Evolutionary conservation across 2,888 invertebrate genomes (phyloP).

Genomic region (Blera fallax): DNA sequence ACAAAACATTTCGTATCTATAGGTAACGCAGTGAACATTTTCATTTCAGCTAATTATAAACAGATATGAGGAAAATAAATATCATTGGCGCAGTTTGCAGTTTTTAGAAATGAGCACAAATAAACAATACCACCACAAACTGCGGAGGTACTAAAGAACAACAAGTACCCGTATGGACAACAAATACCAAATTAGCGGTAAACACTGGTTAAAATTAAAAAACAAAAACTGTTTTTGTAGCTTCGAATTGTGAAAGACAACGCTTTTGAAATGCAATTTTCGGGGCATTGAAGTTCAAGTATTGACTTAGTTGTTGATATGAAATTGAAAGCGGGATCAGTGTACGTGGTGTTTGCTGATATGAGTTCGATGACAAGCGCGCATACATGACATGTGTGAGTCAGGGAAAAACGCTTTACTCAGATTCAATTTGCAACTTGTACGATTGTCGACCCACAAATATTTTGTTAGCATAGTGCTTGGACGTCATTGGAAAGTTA

Average conservation of each 20-base stretch:
- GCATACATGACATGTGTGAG: background rate
- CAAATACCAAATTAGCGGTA: background rate
- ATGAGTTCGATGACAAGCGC: background rate
- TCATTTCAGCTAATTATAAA: conserved; percentile 21
- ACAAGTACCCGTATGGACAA: background rate
- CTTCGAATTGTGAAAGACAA: background rate
- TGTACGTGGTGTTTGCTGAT: conserved; percentile 1
- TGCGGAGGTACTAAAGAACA: background rate
- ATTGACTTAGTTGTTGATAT: background rate
- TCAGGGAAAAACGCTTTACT: background rate
- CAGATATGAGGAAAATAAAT: background rate
- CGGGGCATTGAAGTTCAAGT: conserved; percentile 9
- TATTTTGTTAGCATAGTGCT: background rate
- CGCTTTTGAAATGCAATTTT: conserved; percentile 5
- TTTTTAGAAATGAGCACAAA: background rate
- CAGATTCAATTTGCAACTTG: background rate
- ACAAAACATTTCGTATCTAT: background rate
- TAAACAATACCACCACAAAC: background rate
- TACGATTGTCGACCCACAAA: background rate
- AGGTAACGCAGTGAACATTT: background rate
- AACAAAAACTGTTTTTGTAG: background rate
- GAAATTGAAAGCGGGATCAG: background rate
- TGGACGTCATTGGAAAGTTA: background rate
- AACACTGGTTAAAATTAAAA: background rate
- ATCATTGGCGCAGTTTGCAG: background rate